These are phyloP conservation scores for Schizothorax lantsangensis DNA, from an alignment of 2,797 vertebrate genomes.

Conservation along the genomic window DNA sequence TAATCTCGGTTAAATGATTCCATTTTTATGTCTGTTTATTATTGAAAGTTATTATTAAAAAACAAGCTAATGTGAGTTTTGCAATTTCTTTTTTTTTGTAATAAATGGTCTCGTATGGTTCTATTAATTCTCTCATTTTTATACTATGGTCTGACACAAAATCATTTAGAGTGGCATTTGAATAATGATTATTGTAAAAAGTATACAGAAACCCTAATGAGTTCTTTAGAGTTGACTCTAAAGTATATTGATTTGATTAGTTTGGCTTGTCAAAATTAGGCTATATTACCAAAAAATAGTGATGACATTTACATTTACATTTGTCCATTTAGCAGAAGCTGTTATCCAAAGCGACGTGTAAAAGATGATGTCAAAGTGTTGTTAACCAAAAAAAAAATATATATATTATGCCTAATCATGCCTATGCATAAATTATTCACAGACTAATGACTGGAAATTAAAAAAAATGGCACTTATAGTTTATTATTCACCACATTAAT, in stretches of 20 bases:
- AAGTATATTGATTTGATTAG: conserved; percentile 19
- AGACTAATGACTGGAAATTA: conserved; percentile 9
- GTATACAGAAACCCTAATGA: conserved; percentile 1
- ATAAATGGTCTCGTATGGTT: background rate
- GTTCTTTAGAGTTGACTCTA: background rate
- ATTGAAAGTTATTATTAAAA: background rate
- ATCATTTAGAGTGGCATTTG: conserved; percentile 17
- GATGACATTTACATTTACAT: background rate
- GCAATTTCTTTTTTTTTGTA: background rate
- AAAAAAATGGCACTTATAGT: background rate
- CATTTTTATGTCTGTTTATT: background rate
- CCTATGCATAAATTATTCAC: background rate
- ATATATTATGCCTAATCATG: background rate
- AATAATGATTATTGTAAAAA: conserved; percentile 28
- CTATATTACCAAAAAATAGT: conserved; percentile 2
- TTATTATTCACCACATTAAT: background rate
- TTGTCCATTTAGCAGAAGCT: background rate
- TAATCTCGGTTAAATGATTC: background rate
- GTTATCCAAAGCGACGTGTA: background rate
- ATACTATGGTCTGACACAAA: background rate
- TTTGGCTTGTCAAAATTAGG: conserved; percentile 10
- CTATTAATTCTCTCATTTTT: conserved; percentile 2
- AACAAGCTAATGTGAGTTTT: background rate
- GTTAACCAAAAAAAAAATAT: background rate
- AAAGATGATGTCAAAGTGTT: background rate